A percentile compares a stretch with the other conserved stretches of the same genome.
Evolutionary conservation across 1,140 invertebrate species (phyloP).

Genomic region (Coboldia fuscipes): DNA sequence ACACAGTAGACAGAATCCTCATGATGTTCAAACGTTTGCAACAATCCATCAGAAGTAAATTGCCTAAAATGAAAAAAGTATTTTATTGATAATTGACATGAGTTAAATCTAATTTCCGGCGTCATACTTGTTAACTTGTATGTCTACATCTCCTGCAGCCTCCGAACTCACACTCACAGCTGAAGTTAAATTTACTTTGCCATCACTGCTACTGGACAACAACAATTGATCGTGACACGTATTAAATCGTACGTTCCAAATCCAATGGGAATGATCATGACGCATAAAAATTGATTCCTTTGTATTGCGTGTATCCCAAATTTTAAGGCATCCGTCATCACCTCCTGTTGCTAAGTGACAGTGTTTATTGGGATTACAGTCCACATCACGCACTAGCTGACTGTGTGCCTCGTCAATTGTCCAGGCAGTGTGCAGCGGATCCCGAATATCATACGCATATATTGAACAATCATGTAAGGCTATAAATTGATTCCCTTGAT

Average conservation of each 20-base stretch:
- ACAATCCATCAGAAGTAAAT: conserved; percentile 45
- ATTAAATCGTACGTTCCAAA: conserved; percentile 88
- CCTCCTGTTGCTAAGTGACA: conserved; percentile 85
- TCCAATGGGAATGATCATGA: conserved; percentile 90
- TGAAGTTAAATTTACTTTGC: conserved; percentile 68
- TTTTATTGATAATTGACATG: conserved; percentile 22
- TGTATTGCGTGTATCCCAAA: conserved; percentile 84
- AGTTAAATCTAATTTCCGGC: no score
- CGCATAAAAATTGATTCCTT: conserved; percentile 55
- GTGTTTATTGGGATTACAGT: conserved; percentile 93
- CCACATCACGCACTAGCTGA: conserved; percentile 73
- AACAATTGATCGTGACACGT: conserved; percentile 91
- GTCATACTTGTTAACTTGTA: conserved; percentile 1
- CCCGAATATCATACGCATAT: conserved; percentile 70
- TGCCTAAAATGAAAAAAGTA: conserved; percentile 1
- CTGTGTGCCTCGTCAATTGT: conserved; percentile 68
- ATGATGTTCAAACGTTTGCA: conserved; percentile 85
- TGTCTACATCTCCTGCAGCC: conserved; percentile 4
- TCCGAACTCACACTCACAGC: conserved; percentile 76
- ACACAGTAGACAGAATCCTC: conserved; percentile 95
- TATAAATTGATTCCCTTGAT: conserved; percentile 59
- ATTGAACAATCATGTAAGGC: conserved; percentile 66
- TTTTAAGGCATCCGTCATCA: conserved; percentile 83
- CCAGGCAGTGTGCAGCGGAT: conserved; percentile 48
- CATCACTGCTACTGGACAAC: conserved; percentile 88